These are phyloP conservation scores for Acronicta psi DNA, from an alignment of 2,888 invertebrate genomes.

Conservation along the genomic window DNA sequence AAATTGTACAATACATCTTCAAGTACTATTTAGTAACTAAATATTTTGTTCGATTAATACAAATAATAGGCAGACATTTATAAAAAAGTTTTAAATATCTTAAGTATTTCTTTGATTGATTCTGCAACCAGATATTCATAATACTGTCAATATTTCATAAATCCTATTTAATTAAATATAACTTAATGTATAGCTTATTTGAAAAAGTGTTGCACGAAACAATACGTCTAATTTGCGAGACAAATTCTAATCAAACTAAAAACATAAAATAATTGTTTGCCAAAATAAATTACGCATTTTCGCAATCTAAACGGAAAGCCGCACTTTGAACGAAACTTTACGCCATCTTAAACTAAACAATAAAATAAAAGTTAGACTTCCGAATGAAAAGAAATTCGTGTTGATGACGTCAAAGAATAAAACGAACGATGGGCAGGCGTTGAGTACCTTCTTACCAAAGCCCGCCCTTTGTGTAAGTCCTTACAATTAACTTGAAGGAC, in stretches of 20 bases:
- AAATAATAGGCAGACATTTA: too few relatives aligned
- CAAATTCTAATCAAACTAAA: slow-evolving; percentile 29
- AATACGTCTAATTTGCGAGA: background rate
- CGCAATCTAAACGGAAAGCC: slow-evolving; percentile 23
- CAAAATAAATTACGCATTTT: slow-evolving; percentile 32
- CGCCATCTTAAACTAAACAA: slow-evolving; percentile 58
- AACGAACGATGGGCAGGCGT: slow-evolving; percentile 59
- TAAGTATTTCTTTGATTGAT: too few relatives aligned
- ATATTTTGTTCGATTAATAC: too few relatives aligned
- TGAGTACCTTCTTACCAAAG: slow-evolving; percentile 64
- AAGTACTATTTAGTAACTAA: too few relatives aligned
- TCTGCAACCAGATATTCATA: too few relatives aligned
- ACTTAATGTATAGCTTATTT: too few relatives aligned
- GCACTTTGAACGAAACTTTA: slow-evolving; percentile 27
- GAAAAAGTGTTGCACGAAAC: too few relatives aligned
- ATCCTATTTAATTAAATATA: too few relatives aligned
- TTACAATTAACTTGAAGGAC: slow-evolving; percentile 72
- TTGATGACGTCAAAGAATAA: slow-evolving; percentile 60
- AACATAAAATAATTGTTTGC: slow-evolving; percentile 14
- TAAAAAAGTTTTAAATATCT: too few relatives aligned
- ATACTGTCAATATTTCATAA: too few relatives aligned
- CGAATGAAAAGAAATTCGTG: slow-evolving; percentile 62
- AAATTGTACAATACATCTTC: too few relatives aligned
- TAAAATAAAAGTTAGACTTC: slow-evolving; percentile 55
- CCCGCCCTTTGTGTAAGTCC: slow-evolving; percentile 67